Evolutionary conservation across 2,888 invertebrate species (phyloP), one percentile per base, ranked within the genome.

Genomic region (Cataglyphis albicans): DNA sequence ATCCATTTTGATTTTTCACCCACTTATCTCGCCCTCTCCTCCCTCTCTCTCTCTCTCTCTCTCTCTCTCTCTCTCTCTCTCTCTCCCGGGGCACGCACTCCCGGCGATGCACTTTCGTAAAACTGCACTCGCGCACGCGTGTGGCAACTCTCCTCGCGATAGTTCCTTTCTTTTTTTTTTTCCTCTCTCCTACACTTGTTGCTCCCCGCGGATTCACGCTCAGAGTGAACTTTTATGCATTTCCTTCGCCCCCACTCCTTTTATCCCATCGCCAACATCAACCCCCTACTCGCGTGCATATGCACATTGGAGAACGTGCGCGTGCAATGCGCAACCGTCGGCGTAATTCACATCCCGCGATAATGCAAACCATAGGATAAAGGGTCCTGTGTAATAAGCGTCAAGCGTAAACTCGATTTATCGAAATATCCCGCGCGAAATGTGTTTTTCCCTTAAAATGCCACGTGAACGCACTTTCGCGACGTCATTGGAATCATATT

Each of bases 1-100:
- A 84, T 86, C 72, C 82, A 80, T 86, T 86, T 80, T 86, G 81
- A 87, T 87, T 80, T 84, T 74, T 83, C 82, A 78, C 55, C 68
- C 76, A 67, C 84, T 75, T n/a, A 59, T 70, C 44, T 61, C 67
- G 67, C 76, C 10, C 61, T 21, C 18, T 29, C 65, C 18, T 29
- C 68, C 35, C 57, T 48, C 38, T 0, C 38, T 38, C 38, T 7
- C 9, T 9, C 12, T 0, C 41, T 15, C 41, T 4, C 12, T 12
- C 12, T 38, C 12, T 38, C 21, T 70, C n/a, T 80, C 61, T 52
- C 61, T 48, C 10, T 38, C 4, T 0, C 15, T 15, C 41, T 4
- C 41, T 12, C 12, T 38, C 21, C 18, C 7, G 12, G 1, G 52
- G 25, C 25, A n/a, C 52, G 59, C 32, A 44, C 12, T 44, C 12